Evolutionary conservation across 2,797 vertebrate species (phyloP).

Genomic region (Cacajao melanocephalus): DNA sequence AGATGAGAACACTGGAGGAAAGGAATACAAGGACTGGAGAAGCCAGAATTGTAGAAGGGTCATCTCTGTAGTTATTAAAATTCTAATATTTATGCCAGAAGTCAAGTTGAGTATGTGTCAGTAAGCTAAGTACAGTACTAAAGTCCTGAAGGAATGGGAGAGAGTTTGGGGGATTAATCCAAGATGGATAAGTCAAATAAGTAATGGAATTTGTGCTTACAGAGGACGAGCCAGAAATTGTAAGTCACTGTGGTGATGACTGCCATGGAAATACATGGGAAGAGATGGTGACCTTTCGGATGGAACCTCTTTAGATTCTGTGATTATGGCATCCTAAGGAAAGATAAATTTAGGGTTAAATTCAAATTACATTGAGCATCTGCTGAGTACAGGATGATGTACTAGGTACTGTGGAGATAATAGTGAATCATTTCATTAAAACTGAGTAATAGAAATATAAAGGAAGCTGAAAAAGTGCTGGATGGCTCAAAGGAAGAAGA

Average conservation of each 20-base stretch:
- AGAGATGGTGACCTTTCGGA: background rate
- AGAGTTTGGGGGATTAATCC: background rate
- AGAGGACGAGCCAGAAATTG: background rate
- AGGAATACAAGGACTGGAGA: background rate
- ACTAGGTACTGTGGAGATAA: conserved; percentile 2
- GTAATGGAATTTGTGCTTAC: conserved; percentile 5
- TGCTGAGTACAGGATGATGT: background rate
- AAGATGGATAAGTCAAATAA: conserved; percentile 30
- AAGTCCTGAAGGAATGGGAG: background rate
- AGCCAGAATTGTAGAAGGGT: conserved; percentile 29
- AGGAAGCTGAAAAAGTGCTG: conserved; percentile 4
- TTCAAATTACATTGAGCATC: background rate
- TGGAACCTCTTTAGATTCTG: background rate
- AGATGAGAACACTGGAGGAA: background rate
- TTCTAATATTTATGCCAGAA: background rate
- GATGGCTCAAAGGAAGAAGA: background rate
- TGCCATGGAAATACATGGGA: background rate
- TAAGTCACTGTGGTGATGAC: background rate
- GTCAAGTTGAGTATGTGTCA: background rate
- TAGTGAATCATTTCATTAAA: conserved; percentile 40
- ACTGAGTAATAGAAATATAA: background rate
- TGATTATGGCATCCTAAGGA: background rate
- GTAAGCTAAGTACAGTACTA: conserved; percentile 1
- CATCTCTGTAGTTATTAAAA: conserved; percentile 7
- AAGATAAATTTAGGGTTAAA: background rate